A percentile compares a stretch with the other conserved stretches of the same genome.
These are phyloP conservation scores for Hipposideros armiger DNA, from an alignment of 2,113 vertebrate genomes.

Conservation along the genomic window DNA sequence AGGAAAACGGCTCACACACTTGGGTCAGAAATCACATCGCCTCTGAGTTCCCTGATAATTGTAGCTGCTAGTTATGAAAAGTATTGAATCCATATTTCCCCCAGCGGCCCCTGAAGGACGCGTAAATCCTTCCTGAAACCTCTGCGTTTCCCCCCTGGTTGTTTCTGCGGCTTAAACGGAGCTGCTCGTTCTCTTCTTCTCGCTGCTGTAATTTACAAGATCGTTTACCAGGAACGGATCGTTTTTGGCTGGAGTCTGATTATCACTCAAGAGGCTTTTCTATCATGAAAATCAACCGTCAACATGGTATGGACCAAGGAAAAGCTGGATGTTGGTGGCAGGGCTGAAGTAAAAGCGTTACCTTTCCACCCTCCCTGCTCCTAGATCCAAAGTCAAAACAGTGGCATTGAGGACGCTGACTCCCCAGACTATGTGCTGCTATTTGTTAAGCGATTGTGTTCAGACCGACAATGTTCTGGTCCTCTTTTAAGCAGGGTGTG, in stretches of 20 bases:
- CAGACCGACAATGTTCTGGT: slow-evolving; percentile 67
- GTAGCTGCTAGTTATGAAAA: slow-evolving; percentile 79
- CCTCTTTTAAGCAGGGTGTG: slow-evolving; percentile 74
- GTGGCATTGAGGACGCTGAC: neutral
- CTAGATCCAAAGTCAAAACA: neutral
- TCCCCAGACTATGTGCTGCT: neutral
- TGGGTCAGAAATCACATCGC: slow-evolving; percentile 79
- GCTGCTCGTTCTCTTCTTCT: neutral
- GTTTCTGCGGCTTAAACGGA: slow-evolving; percentile 70
- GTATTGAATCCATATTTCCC: slow-evolving; percentile 77
- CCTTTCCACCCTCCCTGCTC: slow-evolving; percentile 41
- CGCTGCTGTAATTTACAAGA: slow-evolving; percentile 59
- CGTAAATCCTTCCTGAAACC: slow-evolving; percentile 65
- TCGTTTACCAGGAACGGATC: slow-evolving; percentile 52
- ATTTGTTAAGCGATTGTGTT: slow-evolving; percentile 70
- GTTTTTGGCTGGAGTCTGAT: slow-evolving; percentile 58
- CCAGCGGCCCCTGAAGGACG: slow-evolving; percentile 75
- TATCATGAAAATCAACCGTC: slow-evolving; percentile 68
- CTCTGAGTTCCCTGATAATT: slow-evolving; percentile 82
- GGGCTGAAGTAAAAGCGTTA: slow-evolving; percentile 24
- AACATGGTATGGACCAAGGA: slow-evolving; percentile 30
- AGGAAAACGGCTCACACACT: slow-evolving; percentile 83
- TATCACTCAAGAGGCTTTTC: slow-evolving; percentile 65
- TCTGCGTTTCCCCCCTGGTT: slow-evolving; percentile 1
- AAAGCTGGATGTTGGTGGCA: slow-evolving; percentile 56